Conservation (phyloP, 2,113 vertebrate genomes). For the Nanorana parkeri region DNA sequence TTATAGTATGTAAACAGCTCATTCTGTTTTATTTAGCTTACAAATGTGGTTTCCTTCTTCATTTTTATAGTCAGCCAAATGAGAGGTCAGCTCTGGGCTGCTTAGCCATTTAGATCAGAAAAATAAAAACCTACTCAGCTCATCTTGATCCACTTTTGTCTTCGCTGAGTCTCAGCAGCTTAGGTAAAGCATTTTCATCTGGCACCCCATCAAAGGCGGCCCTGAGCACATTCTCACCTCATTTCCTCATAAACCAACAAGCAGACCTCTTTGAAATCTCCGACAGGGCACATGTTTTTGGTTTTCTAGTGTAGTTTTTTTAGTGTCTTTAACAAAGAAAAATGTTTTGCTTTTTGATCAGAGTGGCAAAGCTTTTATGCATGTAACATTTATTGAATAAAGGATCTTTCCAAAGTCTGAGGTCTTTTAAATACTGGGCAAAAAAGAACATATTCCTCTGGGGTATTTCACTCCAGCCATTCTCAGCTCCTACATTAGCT, state of each 20-base stretch:
- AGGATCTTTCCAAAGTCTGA: neutral
- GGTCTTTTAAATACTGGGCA: neutral
- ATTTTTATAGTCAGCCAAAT: slow-evolving; percentile 12
- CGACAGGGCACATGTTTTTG: slow-evolving; percentile 23
- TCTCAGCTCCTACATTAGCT: neutral
- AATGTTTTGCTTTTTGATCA: slow-evolving; percentile 25
- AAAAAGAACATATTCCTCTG: neutral
- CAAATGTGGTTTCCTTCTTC: slow-evolving; percentile 5
- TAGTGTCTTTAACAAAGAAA: neutral
- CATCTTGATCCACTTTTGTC: slow-evolving; percentile 33
- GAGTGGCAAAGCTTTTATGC: neutral
- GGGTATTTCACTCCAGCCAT: neutral
- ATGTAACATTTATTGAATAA: neutral
- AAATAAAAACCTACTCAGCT: slow-evolving; percentile 11
- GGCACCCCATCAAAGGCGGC: slow-evolving; percentile 44
- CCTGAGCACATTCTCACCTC: slow-evolving; percentile 39
- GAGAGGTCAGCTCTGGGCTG: slow-evolving; percentile 9
- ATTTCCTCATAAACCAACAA: slow-evolving; percentile 45
- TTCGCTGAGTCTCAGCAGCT: neutral
- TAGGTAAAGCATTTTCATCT: slow-evolving; percentile 27
- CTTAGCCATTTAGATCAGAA: neutral
- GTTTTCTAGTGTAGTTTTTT: slow-evolving; percentile 35
- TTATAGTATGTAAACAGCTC: neutral
- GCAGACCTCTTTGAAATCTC: slow-evolving; percentile 25
- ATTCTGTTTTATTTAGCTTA: slow-evolving; percentile 16